A percentile compares a stretch with the other conserved stretches of the same genome.
Conservation (phyloP, 2,113 vertebrate genomes). For the Emydocephalus ijimae region DNA sequence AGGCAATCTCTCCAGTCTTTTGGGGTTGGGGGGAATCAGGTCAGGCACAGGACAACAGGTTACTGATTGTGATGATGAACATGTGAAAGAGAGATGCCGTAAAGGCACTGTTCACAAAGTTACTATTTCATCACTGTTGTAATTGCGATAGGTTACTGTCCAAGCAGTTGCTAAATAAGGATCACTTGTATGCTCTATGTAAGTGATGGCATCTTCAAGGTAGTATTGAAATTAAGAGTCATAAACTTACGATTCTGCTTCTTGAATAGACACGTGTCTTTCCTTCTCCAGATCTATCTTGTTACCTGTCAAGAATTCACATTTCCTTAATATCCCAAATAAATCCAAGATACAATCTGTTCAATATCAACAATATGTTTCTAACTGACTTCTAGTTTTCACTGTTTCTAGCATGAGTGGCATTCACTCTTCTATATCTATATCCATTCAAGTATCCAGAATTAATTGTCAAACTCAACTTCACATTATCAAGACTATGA, state of each 20-base stretch:
- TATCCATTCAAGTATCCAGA: neutral
- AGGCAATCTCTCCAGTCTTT: neutral
- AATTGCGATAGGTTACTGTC: neutral
- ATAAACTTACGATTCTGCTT: slow-evolving; percentile 89
- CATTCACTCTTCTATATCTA: neutral
- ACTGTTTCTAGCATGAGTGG: neutral
- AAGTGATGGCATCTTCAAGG: neutral
- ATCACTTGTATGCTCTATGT: neutral
- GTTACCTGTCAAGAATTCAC: slow-evolving; percentile 80
- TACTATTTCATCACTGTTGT: neutral
- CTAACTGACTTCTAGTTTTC: neutral
- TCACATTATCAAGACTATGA: neutral
- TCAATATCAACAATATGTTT: neutral
- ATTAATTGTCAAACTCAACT: neutral
- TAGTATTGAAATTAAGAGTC: slow-evolving; percentile 5
- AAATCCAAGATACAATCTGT: neutral
- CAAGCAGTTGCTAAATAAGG: neutral
- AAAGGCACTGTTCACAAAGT: neutral
- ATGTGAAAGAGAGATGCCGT: neutral
- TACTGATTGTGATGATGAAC: neutral
- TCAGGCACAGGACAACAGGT: neutral
- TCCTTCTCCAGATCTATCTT: slow-evolving; percentile 99
- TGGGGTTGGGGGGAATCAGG: neutral
- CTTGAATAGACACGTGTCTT: slow-evolving; percentile 91
- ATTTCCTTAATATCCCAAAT: slow-evolving; percentile 27